Percentiles rank a stretch among this genome's conserved stretches.
phyloP scores from a whole-genome alignment of 2,113 vertebrate genomes.

The Sterrhoptilus dennistouni region DNA sequence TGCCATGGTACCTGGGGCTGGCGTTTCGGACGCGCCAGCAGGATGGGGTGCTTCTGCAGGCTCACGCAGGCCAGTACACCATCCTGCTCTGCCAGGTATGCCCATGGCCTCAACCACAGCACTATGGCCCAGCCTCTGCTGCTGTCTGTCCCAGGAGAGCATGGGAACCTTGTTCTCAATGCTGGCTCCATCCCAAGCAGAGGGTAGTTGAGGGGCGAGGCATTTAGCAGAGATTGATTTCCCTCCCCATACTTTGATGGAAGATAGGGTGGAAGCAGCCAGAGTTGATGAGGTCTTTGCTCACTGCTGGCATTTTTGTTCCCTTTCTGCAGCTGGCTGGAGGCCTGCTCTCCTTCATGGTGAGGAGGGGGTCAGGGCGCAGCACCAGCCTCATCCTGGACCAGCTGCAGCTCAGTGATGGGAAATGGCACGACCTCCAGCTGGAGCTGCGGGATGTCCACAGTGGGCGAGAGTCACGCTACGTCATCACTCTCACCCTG shows the following conservation, averaged over 20 bases:
- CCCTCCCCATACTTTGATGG: not conserved
- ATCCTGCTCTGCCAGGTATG: slow-evolving; percentile 91
- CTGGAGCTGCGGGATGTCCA: slow-evolving; percentile 89
- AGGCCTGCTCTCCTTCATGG: slow-evolving; percentile 88
- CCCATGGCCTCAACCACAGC: not conserved
- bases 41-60: slow-evolving; percentile 89
- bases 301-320: not conserved
- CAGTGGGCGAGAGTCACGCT: slow-evolving; percentile 83
- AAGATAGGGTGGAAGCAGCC: not conserved
- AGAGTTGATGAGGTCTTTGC: not conserved
- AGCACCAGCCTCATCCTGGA: slow-evolving; percentile 87
- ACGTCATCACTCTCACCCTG: slow-evolving; percentile 87
- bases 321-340: slow-evolving; percentile 80
- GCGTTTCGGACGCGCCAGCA: slow-evolving; percentile 88
- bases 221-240: not conserved
- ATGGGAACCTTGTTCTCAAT: not conserved
- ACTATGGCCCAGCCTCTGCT: not conserved
- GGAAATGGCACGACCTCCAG: slow-evolving; percentile 93
- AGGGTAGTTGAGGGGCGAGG: not conserved
- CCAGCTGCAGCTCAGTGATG: slow-evolving; percentile 89
- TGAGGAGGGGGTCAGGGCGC: slow-evolving; percentile 81
- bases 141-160: not conserved
- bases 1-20: slow-evolving; percentile 93
- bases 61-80: slow-evolving; percentile 90
- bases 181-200: not conserved